Base-by-base conservation (phyloP, 2,888 invertebrate species). In the Coleophora deauratella region DNA sequence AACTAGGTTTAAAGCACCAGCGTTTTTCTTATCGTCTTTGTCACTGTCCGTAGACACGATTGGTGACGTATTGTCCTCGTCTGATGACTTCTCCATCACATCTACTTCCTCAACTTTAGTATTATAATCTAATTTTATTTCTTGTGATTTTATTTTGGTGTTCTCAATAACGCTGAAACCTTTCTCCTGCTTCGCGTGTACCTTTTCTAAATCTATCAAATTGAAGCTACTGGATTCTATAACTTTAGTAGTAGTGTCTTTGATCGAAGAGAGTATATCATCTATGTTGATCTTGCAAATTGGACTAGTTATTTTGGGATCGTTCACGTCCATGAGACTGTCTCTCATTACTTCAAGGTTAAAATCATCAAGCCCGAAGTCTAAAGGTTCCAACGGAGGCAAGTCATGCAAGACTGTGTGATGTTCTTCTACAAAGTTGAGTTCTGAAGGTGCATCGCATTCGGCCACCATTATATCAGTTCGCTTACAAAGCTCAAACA, bases 1-100 rank as follows among this genome's bases (percentile, higher is more conserved):
- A 39, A 68, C 60, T 46, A 70, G 50, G 49, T 66, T 75, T 45
- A 74, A 71, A 53, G 77, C 67, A 62, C 78, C 73, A 55, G 60
- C 62, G 41, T 54, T 64, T 63, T 68, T 80, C 60, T 72, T 85
- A 40, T 77, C 81, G 27, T 86, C 84, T 44, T 81, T 84, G 48
- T 89, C 89, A 54, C 89, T 89, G 56, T 89, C 89, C 0, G 86
- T 74, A 1, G 88, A 88, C 47, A 82, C 66, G 9, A 82, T 73
- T 1, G 85, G 85, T 30, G 87, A 84, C 2, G 76, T 65, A 45
- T 79, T 86, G 45, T 88, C 88, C 39, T 89, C 89, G 47, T 89
- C 89, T 0, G 88, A 88, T 0, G 87, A 87, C 55, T 88, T 88
- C 45, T 87, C 87, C 63, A 82, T 81, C 50, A 57, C 66, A 45